phyloP scores from a whole-genome alignment of 2,113 vertebrate species.

The Proterorhinus semilunaris region DNA sequence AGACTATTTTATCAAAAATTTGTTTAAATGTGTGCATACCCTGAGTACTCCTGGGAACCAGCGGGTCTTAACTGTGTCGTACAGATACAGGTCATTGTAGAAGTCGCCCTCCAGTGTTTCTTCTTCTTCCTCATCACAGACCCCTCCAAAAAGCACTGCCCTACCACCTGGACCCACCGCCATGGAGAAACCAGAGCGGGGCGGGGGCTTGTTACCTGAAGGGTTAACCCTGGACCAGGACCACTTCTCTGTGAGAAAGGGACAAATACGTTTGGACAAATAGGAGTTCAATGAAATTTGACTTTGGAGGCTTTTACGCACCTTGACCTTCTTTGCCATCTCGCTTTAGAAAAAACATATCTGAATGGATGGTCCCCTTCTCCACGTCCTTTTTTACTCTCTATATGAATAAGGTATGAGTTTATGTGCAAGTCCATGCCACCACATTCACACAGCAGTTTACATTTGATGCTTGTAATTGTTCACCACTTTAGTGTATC shows the following conservation, averaged over 20 bases:
- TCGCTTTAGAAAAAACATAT: constrained; percentile 88
- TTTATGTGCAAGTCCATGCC: background rate
- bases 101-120: constrained; percentile 91
- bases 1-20: background rate
- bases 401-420: constrained; percentile 62
- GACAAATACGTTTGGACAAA: background rate
- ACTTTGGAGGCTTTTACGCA: constrained; percentile 32
- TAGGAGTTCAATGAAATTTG: background rate
- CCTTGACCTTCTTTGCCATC: constrained; percentile 82
- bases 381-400: constrained; percentile 94
- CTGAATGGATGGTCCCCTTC: constrained; percentile 88
- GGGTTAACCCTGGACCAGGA: constrained; percentile 84
- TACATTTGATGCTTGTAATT: background rate
- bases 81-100: constrained; percentile 89
- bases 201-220: constrained; percentile 83
- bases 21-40: constrained; percentile 62
- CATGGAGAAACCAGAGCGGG: constrained; percentile 87
- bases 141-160: constrained; percentile 88
- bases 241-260: constrained; percentile 83
- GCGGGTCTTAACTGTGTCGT: constrained; percentile 83
- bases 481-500: constrained; percentile 92
- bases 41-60: constrained; percentile 87
- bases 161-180: constrained; percentile 78
- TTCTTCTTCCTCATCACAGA: constrained; percentile 93
- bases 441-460: background rate